Percentiles rank a stretch among this genome's conserved stretches.
Conservation (phyloP, 2,113 vertebrate genomes). For the Pipra filicauda region DNA sequence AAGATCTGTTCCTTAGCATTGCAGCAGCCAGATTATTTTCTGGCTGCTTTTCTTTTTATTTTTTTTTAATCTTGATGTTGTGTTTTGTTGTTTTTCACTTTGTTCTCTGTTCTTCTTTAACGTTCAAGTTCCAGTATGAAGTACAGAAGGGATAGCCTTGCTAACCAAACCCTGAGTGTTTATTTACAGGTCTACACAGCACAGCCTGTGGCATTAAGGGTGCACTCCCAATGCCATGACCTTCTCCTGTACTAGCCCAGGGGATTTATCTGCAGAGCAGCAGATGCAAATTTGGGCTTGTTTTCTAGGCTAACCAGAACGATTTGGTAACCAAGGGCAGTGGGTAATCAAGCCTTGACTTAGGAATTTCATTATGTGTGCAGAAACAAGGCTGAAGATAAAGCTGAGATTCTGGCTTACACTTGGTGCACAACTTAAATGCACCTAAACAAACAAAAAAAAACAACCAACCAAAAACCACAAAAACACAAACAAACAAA, state of each 20-base stretch:
- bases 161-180: neutral
- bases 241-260: neutral
- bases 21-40: neutral
- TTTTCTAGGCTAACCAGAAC: conserved; percentile 23
- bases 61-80: neutral
- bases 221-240: conserved; percentile 5
- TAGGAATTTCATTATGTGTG: neutral
- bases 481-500: too few species aligned
- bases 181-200: neutral
- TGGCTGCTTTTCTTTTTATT: fast-evolving
- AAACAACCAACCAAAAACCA: neutral
- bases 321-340: conserved; percentile 16
- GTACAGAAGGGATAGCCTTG: neutral
- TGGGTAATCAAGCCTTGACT: conserved; percentile 3
- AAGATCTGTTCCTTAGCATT: neutral
- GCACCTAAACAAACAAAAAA: neutral
- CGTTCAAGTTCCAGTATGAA: neutral
- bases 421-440: neutral
- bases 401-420: neutral
- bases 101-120: neutral
- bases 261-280: conserved; percentile 19
- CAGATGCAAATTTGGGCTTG: conserved; percentile 20
- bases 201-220: neutral
- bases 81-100: neutral
- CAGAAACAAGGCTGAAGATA: neutral